These are phyloP conservation scores for Macrotus californicus DNA, from an alignment of 2,113 vertebrate genomes.

Conservation along the genomic window DNA sequence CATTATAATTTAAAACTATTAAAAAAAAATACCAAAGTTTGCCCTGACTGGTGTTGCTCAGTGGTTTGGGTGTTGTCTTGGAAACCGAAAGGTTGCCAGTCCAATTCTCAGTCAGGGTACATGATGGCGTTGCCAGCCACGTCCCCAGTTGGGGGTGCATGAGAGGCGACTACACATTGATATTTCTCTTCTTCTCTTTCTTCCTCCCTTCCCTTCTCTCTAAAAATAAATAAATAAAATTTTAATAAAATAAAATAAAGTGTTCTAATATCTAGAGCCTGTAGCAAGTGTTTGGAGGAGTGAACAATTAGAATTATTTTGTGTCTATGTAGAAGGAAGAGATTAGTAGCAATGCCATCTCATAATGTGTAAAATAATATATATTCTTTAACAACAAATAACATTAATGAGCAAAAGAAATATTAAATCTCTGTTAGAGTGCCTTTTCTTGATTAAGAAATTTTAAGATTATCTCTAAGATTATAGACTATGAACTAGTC, in stretches of 20 bases:
- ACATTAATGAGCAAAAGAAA: background rate
- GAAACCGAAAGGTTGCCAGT: no score
- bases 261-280: no score
- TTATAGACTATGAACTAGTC: background rate
- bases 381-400: background rate
- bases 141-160: no score
- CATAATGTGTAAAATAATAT: constrained; percentile 2
- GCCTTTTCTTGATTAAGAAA: background rate
- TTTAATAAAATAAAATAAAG: background rate
- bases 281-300: background rate
- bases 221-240: background rate
- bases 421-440: background rate
- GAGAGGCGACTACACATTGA: no score
- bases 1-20: constrained; percentile 6
- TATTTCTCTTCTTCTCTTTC: no score
- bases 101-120: no score
- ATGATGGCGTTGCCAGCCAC: no score
- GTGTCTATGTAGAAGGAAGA: background rate
- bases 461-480: background rate
- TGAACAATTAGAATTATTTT: background rate
- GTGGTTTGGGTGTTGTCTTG: no score
- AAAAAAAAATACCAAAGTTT: background rate
- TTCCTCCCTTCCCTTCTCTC: no score
- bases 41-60: background rate
- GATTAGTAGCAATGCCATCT: background rate